Evolutionary conservation across 2,113 vertebrate genomes (phyloP).

Genomic region (Emberiza fucata): DNA sequence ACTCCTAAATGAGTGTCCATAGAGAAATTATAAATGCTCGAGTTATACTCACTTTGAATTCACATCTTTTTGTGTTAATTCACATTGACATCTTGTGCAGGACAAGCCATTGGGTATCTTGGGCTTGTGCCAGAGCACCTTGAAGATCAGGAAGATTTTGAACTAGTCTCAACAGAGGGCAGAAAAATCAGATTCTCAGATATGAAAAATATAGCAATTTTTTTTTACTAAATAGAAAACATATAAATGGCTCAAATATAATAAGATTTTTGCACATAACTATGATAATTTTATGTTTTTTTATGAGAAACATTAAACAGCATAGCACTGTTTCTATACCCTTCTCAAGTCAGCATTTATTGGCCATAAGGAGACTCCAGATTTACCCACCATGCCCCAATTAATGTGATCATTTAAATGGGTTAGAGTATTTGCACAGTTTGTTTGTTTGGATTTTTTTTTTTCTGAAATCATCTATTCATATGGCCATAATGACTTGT

Average conservation of each 20-base stretch:
- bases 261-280: neutral
- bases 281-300: neutral
- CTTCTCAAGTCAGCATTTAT: neutral
- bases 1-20: conserved; percentile 1
- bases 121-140: neutral
- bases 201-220: neutral
- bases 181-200: neutral
- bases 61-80: conserved; percentile 18
- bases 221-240: neutral
- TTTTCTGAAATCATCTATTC: neutral
- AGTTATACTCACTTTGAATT: conserved; percentile 18
- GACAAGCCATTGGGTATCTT: neutral
- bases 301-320: neutral
- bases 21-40: neutral
- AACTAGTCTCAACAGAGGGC: neutral
- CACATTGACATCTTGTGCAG: neutral
- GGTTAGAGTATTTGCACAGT: neutral
- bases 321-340: neutral
- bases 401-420: neutral
- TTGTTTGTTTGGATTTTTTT: neutral
- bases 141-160: neutral
- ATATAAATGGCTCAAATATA: neutral
- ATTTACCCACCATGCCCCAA: neutral
- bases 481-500: fast-evolving
- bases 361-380: neutral